Percentiles rank a stretch among this genome's conserved stretches.
Evolutionary conservation across 2,113 vertebrate genomes (phyloP).

Genomic region (Hemiscyllium ocellatum): DNA sequence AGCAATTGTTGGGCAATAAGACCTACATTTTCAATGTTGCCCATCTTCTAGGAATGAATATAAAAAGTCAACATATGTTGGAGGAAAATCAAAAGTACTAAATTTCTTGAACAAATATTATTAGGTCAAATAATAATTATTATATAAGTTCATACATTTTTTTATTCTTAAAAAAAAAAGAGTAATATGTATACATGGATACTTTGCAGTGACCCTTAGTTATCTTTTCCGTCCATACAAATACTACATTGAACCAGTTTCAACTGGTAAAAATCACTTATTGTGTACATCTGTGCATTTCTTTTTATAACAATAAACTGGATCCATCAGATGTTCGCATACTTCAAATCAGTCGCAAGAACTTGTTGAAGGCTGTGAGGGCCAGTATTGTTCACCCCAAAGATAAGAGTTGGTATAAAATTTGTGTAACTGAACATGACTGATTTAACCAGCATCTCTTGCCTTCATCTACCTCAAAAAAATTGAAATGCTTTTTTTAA

Average conservation of each 20-base stretch:
- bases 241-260: neutral
- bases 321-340: conserved; percentile 24
- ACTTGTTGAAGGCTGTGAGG: conserved; percentile 9
- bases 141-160: neutral
- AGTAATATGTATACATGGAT: neutral
- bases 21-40: neutral
- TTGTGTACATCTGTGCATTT: conserved; percentile 12
- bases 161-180: neutral
- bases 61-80: neutral
- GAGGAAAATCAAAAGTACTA: neutral
- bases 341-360: neutral
- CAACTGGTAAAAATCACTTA: neutral
- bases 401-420: neutral
- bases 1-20: neutral
- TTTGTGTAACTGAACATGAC: neutral
- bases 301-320: conserved; percentile 9
- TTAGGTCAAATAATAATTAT: neutral
- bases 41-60: neutral
- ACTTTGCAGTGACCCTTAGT: conserved; percentile 29
- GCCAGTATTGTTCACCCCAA: conserved; percentile 1
- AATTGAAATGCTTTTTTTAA: neutral
- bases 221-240: conserved; percentile 3
- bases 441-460: neutral
- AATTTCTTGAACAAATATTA: neutral
- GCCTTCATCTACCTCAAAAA: neutral